Evolutionary conservation across 2,113 vertebrate species (phyloP).

Genomic region (Petrocephalus zakoni): DNA sequence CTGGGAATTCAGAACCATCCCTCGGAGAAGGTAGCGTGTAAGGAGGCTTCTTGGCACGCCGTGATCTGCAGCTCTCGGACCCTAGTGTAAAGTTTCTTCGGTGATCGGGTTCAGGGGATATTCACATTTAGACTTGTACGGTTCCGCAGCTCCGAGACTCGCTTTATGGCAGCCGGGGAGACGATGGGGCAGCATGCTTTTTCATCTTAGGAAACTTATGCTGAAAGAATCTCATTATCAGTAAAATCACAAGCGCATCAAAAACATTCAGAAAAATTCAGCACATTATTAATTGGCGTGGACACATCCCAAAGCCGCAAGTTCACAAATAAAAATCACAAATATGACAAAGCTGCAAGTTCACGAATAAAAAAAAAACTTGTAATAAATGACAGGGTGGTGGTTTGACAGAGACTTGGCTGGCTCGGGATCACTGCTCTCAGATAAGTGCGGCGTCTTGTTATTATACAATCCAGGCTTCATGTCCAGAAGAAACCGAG

Average conservation of each 20-base stretch:
- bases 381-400: not conserved
- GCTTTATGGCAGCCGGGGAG: constrained; percentile 46
- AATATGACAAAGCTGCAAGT: no score
- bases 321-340: not conserved
- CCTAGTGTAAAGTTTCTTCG: constrained; percentile 33
- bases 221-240: constrained; percentile 56
- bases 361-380: not conserved
- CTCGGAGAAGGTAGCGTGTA: constrained; percentile 66
- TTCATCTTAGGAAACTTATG: constrained; percentile 56
- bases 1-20: constrained; percentile 83
- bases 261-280: not conserved
- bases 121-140: constrained; percentile 35
- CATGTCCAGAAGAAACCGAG: constrained; percentile 33
- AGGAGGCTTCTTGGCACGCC: constrained; percentile 39
- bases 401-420: no score
- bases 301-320: not conserved
- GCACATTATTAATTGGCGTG: not conserved
- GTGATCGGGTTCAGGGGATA: not conserved
- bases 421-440: not conserved
- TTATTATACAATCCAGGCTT: constrained; percentile 47
- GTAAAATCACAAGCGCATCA: not conserved
- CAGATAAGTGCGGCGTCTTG: constrained; percentile 6
- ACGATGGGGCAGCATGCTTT: constrained; percentile 66
- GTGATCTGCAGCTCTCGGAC: constrained; percentile 38
- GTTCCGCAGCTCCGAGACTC: constrained; percentile 29